These are phyloP conservation scores for Harpalus rufipes DNA, from an alignment of 2,888 invertebrate genomes.

Conservation along the genomic window DNA sequence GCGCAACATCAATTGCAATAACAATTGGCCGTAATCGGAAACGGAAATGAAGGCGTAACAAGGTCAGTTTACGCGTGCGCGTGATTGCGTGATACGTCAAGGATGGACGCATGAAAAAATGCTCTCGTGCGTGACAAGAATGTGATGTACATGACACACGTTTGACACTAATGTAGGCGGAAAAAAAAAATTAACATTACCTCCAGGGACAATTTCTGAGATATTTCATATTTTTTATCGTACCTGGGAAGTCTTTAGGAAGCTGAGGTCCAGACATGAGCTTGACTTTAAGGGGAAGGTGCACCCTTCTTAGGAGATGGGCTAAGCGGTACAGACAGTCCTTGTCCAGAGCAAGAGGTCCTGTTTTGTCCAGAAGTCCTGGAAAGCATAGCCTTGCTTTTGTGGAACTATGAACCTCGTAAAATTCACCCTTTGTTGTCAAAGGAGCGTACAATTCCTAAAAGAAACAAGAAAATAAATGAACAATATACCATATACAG, in stretches of 20 bases:
- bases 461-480: constrained; percentile 70
- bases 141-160: constrained; percentile 15
- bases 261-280: constrained; percentile 81
- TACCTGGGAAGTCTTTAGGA: constrained; percentile 83
- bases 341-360: constrained; percentile 78
- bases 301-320: constrained; percentile 80
- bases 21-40: constrained; percentile 37
- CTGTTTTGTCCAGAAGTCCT: constrained; percentile 78
- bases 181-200: constrained; percentile 15
- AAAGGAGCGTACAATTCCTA: constrained; percentile 87
- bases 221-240: constrained; percentile 34
- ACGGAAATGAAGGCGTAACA: constrained; percentile 65
- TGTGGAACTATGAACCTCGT: constrained; percentile 82
- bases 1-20: not conserved
- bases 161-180: not conserved
- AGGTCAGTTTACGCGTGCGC: constrained; percentile 56
- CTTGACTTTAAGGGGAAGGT: constrained; percentile 81
- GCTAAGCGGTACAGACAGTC: constrained; percentile 78
- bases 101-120: constrained; percentile 50
- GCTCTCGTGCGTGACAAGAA: constrained; percentile 36
- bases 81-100: constrained; percentile 37
- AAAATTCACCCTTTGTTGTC: constrained; percentile 87
- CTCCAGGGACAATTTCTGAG: no score
- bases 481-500: not conserved
- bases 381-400: constrained; percentile 80